Conservation (phyloP, 2,113 vertebrate genomes). For the Diglossa brunneiventris region DNA sequence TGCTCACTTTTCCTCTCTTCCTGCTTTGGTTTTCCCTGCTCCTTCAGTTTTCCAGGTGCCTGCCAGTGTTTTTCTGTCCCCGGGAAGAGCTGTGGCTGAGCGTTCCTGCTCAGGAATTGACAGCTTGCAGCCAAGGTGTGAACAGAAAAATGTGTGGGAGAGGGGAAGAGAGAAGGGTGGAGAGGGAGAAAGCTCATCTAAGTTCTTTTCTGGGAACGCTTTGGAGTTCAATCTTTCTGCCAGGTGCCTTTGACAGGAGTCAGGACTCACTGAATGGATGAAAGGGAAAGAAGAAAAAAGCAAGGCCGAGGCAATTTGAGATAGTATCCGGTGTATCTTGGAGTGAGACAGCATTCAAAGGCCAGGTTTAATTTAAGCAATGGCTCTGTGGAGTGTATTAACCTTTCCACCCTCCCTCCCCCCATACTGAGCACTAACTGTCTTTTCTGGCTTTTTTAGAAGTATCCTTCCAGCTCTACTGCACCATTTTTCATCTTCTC, state of each 20-base stretch:
- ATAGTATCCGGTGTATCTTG: conserved; percentile 3
- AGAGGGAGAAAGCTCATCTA: neutral
- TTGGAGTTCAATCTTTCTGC: neutral
- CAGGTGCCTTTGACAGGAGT: conserved; percentile 8
- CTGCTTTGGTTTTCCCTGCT: neutral
- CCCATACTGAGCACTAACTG: conserved; percentile 20
- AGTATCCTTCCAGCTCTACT: neutral
- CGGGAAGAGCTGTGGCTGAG: neutral
- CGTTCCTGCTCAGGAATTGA: fast-evolving
- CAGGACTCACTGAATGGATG: neutral
- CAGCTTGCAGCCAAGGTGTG: neutral
- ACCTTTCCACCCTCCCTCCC: neutral
- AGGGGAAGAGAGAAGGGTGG: neutral
- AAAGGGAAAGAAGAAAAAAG: conserved; percentile 11
- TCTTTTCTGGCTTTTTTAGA: conserved; percentile 38
- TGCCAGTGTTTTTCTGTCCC: neutral
- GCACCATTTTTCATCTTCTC: neutral
- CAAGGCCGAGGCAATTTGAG: conserved; percentile 13
- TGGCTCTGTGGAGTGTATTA: conserved; percentile 24
- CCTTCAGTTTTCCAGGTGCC: neutral
- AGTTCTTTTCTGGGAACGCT: neutral
- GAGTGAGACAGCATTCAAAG: conserved; percentile 41
- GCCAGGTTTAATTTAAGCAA: conserved; percentile 67
- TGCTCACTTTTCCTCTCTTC: neutral
- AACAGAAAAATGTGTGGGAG: neutral